Evolutionary conservation across 1,140 invertebrate genomes (phyloP).

Genomic region (Grapholita molesta): DNA sequence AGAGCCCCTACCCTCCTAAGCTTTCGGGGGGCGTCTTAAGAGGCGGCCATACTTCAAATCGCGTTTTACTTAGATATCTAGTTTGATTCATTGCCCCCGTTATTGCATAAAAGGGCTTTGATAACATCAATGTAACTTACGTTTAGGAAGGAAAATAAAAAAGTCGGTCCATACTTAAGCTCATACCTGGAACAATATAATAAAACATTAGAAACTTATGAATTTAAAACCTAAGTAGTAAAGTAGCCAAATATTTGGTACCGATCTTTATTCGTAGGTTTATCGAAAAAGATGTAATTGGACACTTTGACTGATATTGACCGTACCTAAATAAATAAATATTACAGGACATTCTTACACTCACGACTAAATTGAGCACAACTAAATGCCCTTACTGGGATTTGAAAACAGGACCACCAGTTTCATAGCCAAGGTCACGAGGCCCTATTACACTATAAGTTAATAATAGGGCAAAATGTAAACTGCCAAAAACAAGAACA

Average conservation of each 20-base stretch:
- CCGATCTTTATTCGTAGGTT: too few species aligned
- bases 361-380: too few species aligned
- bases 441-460: too few species aligned
- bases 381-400: too few species aligned
- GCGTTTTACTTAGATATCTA: conserved; percentile 75
- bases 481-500: too few species aligned
- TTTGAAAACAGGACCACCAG: too few species aligned
- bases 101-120: conserved; percentile 68
- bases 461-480: too few species aligned
- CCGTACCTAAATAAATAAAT: too few species aligned
- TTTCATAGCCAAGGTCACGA: too few species aligned
- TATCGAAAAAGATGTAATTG: too few species aligned
- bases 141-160: conserved; percentile 24
- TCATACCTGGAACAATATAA: conserved; percentile 40
- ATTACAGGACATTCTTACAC: too few species aligned
- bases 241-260: background rate
- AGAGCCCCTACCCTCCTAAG: conserved; percentile 45
- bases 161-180: conserved; percentile 3
- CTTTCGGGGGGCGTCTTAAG: conserved; percentile 66
- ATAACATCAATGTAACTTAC: conserved; percentile 49
- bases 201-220: conserved; percentile 28
- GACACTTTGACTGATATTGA: too few species aligned
- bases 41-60: conserved; percentile 74
- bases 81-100: conserved; percentile 72
- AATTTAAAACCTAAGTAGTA: background rate